These are phyloP conservation scores for Pyrgilauda ruficollis DNA, from an alignment of 2,113 vertebrate species.

Conservation along the genomic window DNA sequence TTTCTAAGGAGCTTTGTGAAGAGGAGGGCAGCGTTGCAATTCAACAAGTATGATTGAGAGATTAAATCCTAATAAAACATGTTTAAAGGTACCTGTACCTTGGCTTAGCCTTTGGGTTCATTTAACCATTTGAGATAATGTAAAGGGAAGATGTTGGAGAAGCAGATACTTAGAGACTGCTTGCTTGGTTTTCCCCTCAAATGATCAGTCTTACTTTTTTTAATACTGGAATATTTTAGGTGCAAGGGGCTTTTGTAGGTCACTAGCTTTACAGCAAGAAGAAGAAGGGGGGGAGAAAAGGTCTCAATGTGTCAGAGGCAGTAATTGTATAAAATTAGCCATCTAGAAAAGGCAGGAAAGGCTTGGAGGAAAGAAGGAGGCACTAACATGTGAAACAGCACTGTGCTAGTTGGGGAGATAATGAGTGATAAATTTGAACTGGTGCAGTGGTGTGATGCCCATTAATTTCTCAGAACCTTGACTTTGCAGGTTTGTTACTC, in stretches of 20 bases:
- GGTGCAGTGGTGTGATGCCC: slow-evolving; percentile 55
- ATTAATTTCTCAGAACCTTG: slow-evolving; percentile 71
- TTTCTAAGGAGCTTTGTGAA: neutral
- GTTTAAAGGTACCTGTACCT: neutral
- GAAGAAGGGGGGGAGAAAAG: neutral
- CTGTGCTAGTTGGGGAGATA: slow-evolving; percentile 37
- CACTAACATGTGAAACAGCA: slow-evolving; percentile 24
- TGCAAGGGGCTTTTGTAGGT: slow-evolving; percentile 49
- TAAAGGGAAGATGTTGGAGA: neutral
- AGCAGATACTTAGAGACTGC: neutral
- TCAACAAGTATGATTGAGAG: neutral
- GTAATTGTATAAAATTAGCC: slow-evolving; percentile 67
- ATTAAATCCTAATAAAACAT: neutral
- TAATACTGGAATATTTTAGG: slow-evolving; percentile 30
- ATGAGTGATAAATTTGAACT: slow-evolving; percentile 70
- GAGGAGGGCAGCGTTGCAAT: neutral
- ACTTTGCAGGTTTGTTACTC: slow-evolving; percentile 73
- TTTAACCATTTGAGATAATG: neutral
- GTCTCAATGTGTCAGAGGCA: slow-evolving; percentile 55
- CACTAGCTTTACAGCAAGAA: slow-evolving; percentile 38
- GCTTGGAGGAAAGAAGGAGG: slow-evolving; percentile 21
- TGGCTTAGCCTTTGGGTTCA: accelerated
- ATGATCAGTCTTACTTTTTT: neutral
- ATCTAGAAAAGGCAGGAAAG: slow-evolving; percentile 52
- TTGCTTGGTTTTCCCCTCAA: neutral